phyloP scores from a whole-genome alignment of 2,888 invertebrate species.

The Agonopterix arenella region DNA sequence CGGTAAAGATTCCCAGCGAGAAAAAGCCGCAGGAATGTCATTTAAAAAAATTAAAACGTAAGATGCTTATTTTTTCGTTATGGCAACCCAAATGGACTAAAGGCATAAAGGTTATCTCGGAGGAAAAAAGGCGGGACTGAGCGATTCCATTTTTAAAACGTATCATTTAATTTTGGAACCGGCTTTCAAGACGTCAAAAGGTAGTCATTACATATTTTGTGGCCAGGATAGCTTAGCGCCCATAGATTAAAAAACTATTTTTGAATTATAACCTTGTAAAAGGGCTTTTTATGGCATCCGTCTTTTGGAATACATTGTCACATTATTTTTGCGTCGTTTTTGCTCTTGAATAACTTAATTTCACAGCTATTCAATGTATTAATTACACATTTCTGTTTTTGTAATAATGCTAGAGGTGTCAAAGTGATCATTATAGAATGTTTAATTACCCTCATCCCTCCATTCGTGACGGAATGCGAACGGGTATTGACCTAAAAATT shows the following conservation, averaged over 20 bases:
- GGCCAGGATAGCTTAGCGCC: conserved; percentile 63
- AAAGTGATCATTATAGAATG: conserved; percentile 54
- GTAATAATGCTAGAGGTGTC: conserved; percentile 41
- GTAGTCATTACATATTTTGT: conserved; percentile 74
- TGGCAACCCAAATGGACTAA: conserved; percentile 70
- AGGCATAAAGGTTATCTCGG: conserved; percentile 75
- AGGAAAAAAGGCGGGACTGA: conserved; percentile 73
- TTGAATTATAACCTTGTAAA: conserved; percentile 36
- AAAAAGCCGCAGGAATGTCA: conserved; percentile 75
- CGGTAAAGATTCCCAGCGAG: conserved; percentile 60
- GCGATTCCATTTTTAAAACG: conserved; percentile 77
- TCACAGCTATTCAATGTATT: conserved; percentile 26
- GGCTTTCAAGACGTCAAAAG: conserved; percentile 75
- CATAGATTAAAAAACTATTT: conserved; percentile 49
- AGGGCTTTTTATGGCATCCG: conserved; percentile 1
- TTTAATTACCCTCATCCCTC: conserved; percentile 62
- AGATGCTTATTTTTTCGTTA: conserved; percentile 67
- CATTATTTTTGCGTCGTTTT: conserved; percentile 18
- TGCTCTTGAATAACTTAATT: conserved; percentile 11
- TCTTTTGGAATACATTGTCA: conserved; percentile 7
- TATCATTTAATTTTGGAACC: conserved; percentile 76
- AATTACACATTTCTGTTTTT: conserved; percentile 29
- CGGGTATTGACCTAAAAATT: conserved; percentile 59
- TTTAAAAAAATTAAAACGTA: conserved; percentile 74
- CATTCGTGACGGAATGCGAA: conserved; percentile 54